Evolutionary conservation across 92 coral and sea anemone species (phyloP).

Genomic region (Phenganax marumi): DNA sequence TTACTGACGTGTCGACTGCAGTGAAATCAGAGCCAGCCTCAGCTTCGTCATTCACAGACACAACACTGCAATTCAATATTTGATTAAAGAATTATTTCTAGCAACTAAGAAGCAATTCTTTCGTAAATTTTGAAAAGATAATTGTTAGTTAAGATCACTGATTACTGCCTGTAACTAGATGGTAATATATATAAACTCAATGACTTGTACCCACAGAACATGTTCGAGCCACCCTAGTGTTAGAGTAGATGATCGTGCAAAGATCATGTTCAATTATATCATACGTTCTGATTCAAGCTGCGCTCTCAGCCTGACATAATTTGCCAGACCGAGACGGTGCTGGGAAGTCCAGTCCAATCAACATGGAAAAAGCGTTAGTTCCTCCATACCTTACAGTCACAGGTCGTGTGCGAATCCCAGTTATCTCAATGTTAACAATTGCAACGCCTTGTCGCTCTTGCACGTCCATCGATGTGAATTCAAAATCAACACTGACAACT

Average conservation of each 20-base stretch:
- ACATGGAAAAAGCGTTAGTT: neutral
- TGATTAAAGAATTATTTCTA: neutral
- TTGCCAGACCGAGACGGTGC: too few relatives aligned
- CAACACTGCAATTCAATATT: neutral
- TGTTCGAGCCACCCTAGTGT: too few relatives aligned
- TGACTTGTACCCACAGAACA: too few relatives aligned
- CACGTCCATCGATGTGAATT: neutral
- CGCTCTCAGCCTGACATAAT: too few relatives aligned
- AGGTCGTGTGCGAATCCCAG: slow-evolving; percentile 3
- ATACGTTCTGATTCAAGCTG: too few relatives aligned
- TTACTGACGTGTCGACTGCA: neutral
- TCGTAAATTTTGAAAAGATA: too few relatives aligned
- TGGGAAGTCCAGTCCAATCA: neutral
- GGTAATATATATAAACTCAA: too few relatives aligned
- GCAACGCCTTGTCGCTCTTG: neutral
- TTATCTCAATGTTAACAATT: neutral
- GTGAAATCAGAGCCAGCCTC: slow-evolving; percentile 4
- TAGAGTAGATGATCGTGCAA: too few relatives aligned
- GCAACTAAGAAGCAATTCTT: neutral
- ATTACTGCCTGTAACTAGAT: too few relatives aligned
- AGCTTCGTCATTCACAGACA: neutral
- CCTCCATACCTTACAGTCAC: slow-evolving; percentile 2
- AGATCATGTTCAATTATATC: too few relatives aligned
- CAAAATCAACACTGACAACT: slow-evolving; percentile 30
- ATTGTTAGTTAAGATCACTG: too few relatives aligned